phyloP scores from a whole-genome alignment of 2,113 vertebrate genomes.

The Bubalus kerabau region DNA sequence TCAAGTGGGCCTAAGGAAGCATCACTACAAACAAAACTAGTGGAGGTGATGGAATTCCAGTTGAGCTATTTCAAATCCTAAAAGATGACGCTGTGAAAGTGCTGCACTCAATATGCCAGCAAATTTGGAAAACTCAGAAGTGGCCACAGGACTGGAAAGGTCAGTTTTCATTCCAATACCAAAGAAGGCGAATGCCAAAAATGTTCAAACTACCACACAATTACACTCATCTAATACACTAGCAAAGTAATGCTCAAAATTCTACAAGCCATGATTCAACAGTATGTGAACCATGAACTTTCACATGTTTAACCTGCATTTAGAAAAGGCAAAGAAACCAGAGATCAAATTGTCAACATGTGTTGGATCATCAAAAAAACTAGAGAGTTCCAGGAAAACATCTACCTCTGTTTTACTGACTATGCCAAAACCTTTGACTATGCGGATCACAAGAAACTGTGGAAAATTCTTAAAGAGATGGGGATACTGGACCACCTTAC shows the following conservation, averaged over 20 bases:
- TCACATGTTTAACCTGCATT: background rate
- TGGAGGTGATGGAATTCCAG: background rate
- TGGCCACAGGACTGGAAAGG: background rate
- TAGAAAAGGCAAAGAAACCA: background rate
- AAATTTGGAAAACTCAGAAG: background rate
- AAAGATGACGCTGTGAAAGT: background rate
- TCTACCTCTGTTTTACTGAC: background rate
- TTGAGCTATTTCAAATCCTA: background rate
- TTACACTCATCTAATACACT: background rate
- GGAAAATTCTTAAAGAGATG: background rate
- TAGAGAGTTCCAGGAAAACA: background rate
- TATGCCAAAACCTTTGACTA: background rate
- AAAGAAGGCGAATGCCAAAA: background rate
- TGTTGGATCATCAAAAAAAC: background rate
- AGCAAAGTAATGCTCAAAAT: background rate
- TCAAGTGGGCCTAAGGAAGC: background rate
- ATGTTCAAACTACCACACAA: background rate
- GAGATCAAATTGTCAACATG: background rate
- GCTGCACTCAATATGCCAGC: background rate
- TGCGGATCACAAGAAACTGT: background rate
- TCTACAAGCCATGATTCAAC: background rate
- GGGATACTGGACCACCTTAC: background rate
- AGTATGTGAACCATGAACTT: background rate
- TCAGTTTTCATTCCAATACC: background rate
- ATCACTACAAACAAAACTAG: background rate